These are phyloP conservation scores for Passer montanus DNA, from an alignment of 2,113 vertebrate species.

Conservation along the genomic window DNA sequence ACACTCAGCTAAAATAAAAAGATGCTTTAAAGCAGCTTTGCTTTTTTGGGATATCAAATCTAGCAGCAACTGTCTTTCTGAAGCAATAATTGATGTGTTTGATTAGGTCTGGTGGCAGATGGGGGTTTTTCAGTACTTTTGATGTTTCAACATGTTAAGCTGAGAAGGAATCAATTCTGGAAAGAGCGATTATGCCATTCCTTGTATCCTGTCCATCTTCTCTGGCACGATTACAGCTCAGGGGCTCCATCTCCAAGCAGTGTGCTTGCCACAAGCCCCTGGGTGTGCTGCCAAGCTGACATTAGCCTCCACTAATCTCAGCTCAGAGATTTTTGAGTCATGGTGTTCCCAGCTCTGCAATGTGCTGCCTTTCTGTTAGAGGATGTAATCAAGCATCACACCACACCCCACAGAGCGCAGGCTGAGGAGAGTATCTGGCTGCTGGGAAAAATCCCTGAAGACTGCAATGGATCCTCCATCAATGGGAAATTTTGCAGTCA, in stretches of 20 bases:
- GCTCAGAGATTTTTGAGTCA: slow-evolving; percentile 19
- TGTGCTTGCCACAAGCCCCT: neutral
- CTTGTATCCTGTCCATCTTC: neutral
- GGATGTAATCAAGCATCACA: neutral
- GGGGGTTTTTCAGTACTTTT: neutral
- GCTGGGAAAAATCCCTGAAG: neutral
- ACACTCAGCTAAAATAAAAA: slow-evolving; percentile 36
- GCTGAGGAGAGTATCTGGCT: neutral
- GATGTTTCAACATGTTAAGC: slow-evolving; percentile 13
- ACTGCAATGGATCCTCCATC: neutral
- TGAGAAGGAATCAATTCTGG: neutral
- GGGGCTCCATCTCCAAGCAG: neutral
- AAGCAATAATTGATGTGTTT: slow-evolving; percentile 34
- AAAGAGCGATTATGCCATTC: neutral
- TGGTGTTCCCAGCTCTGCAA: neutral
- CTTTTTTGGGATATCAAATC: slow-evolving; percentile 29
- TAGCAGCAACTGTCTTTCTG: slow-evolving; percentile 22
- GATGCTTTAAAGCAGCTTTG: slow-evolving; percentile 30
- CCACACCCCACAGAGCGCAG: neutral
- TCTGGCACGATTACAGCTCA: neutral
- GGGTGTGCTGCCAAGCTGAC: slow-evolving; percentile 4
- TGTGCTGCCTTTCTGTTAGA: neutral
- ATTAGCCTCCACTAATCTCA: slow-evolving; percentile 11
- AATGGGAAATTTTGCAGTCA: neutral
- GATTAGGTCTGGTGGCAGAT: slow-evolving; percentile 46